Percentiles rank a stretch among this genome's conserved stretches.
Conservation (phyloP, 2,113 vertebrate species). For the Limanda limanda region DNA sequence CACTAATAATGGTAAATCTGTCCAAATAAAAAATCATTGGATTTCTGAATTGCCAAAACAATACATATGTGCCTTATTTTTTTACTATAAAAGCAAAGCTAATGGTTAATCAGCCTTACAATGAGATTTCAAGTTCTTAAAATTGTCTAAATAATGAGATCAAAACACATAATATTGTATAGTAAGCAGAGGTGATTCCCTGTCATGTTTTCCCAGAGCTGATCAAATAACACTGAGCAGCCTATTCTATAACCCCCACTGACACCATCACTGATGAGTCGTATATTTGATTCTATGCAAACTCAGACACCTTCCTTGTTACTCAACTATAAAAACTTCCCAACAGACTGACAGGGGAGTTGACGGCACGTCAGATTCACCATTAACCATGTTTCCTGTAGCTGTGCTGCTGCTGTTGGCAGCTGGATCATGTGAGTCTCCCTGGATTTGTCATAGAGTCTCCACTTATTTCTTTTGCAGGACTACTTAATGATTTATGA, state of each 20-base stretch:
- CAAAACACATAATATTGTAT: background rate
- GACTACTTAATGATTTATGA: background rate
- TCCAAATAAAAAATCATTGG: no score
- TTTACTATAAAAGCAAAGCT: no score
- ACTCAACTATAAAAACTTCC: background rate
- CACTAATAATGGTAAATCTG: no score
- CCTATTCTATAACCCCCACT: background rate
- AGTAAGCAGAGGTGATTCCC: background rate
- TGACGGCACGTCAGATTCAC: background rate
- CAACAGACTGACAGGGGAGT: background rate
- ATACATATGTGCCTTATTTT: no score
- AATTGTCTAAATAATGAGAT: background rate
- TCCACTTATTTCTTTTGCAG: background rate
- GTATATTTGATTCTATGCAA: conserved; percentile 17
- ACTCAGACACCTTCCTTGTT: background rate
- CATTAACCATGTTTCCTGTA: conserved; percentile 28
- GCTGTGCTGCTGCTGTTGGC: conserved; percentile 37
- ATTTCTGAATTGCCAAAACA: no score
- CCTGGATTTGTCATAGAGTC: background rate
- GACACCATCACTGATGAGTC: background rate
- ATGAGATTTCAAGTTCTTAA: no score
- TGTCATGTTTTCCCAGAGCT: background rate
- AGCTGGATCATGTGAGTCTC: conserved; percentile 35
- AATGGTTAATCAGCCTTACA: no score
- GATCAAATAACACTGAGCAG: background rate